These are phyloP conservation scores for Aromia moschata DNA, from an alignment of 2,888 invertebrate species.

Conservation along the genomic window DNA sequence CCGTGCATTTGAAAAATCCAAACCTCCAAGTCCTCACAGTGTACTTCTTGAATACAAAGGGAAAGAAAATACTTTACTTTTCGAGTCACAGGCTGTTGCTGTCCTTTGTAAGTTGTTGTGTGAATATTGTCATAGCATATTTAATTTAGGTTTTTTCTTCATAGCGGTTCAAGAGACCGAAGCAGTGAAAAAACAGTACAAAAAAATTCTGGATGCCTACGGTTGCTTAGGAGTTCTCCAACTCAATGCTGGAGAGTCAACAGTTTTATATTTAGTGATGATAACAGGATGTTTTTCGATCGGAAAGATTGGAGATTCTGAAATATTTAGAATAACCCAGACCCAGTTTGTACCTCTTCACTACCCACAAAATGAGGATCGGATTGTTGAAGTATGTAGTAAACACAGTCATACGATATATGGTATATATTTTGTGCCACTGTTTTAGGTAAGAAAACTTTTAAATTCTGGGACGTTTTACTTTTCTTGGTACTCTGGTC, in stretches of 20 bases:
- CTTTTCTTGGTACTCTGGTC: conserved; percentile 80
- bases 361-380: conserved; percentile 73
- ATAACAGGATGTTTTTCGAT: conserved; percentile 96
- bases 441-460: conserved; percentile 76
- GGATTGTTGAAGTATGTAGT: conserved; percentile 66
- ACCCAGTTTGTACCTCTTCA: conserved; percentile 90
- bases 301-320: conserved; percentile 93
- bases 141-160: conserved; percentile 38
- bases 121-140: conserved; percentile 27
- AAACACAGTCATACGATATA: no score
- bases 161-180: conserved; percentile 87
- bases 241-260: conserved; percentile 83
- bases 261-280: conserved; percentile 87
- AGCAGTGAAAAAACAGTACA: conserved; percentile 87
- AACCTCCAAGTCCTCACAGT: conserved; percentile 87
- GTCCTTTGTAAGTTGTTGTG: conserved; percentile 72
- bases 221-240: conserved; percentile 95
- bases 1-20: conserved; percentile 88
- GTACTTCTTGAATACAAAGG: conserved; percentile 89
- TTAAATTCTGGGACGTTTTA: conserved; percentile 99
- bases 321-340: conserved; percentile 94
- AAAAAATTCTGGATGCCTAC: conserved; percentile 92
- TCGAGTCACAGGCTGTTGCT: conserved; percentile 93
- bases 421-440: no score
- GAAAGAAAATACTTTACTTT: conserved; percentile 85